Evolutionary conservation across 2,888 invertebrate species (phyloP), one percentile per base, ranked within the genome.

Genomic region (Ectemnius lituratus): DNA sequence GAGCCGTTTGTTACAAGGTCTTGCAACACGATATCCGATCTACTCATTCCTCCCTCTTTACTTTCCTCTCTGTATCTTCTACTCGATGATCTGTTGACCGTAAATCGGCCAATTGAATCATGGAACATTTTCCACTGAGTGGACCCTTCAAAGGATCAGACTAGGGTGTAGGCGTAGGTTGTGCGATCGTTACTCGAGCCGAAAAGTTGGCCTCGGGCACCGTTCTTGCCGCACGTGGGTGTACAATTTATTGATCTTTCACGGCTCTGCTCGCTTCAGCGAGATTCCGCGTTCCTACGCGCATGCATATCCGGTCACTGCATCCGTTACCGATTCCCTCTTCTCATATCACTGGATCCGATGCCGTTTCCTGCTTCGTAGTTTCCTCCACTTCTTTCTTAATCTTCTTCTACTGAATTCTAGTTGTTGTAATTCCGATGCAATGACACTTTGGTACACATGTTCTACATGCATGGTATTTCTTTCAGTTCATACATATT

Each of bases 141-240:
- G 37, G 37, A 37, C 58, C 13, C n/a, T 5, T 28, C 14, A 27
- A 23, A 14, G 45, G 45, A 61, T 18, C 14, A 13, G 13, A 18
- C 4, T 0, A 46, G 46, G n/a, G 46, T 20, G 13, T 60, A 28
- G 11, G 60, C n/a, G 28, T 60, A 60, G 37, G 1, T 18, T 27
- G 11, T 6, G 60, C 60, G 37, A 60, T 60, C 60, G 60, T 60
- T 60, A 60, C 6, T 60, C 27, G 27, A n/a, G 37, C 27, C n/a
- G 60, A 28, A 60, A 60, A 60, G 28, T 23, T 28, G 23, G 14
- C n/a, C n/a, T 60, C 27, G 60, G 11, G 6, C n/a, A 23, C 27
- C 20, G 60, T 28, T 11, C 27, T 23, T 11, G 28, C 13, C n/a
- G n/a, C 60, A 60, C 60, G 60, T 60, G 60, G 60, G 60, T 27